Evolutionary conservation across 2,888 invertebrate species (phyloP).

Genomic region (Hirtodrosophila trivittata): DNA sequence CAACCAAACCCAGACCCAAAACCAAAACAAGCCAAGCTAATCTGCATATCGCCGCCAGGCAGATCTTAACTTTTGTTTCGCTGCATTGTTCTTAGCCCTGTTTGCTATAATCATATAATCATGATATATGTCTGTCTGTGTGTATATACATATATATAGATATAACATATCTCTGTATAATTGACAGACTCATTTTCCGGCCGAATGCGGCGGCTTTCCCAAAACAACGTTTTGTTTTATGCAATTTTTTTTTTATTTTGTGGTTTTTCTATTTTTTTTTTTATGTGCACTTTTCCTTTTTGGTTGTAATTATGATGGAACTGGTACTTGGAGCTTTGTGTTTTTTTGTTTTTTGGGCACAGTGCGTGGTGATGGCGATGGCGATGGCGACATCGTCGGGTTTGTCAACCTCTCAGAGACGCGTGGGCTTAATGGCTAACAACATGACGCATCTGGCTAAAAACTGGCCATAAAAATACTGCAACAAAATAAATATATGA

Average conservation of each 20-base stretch:
- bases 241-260: conserved; percentile 36
- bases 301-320: conserved; percentile 66
- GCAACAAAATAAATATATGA: conserved; percentile 36
- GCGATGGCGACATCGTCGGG: conserved; percentile 26
- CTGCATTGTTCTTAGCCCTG: conserved; percentile 62
- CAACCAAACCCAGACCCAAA: conserved; percentile 2
- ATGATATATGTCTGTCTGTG: conserved; percentile 28
- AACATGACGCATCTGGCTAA: conserved; percentile 51
- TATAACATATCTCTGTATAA: conserved; percentile 34
- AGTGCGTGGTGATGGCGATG: conserved; percentile 60
- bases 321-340: conserved; percentile 49
- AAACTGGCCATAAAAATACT: conserved; percentile 34
- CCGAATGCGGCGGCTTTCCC: conserved; percentile 65
- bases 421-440: conserved; percentile 35
- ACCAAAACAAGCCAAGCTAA: conserved; percentile 40
- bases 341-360: conserved; percentile 20
- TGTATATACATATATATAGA: conserved; percentile 7
- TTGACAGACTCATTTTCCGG: conserved; percentile 73
- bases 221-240: conserved; percentile 37
- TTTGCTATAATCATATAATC: conserved; percentile 55
- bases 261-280: conserved; percentile 36
- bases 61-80: conserved; percentile 59
- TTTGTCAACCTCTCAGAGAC: conserved; percentile 61
- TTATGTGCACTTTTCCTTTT: conserved; percentile 58
- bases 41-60: conserved; percentile 64